Evolutionary conservation across 2,797 vertebrate genomes (phyloP).

Genomic region (Ibycter americanus): DNA sequence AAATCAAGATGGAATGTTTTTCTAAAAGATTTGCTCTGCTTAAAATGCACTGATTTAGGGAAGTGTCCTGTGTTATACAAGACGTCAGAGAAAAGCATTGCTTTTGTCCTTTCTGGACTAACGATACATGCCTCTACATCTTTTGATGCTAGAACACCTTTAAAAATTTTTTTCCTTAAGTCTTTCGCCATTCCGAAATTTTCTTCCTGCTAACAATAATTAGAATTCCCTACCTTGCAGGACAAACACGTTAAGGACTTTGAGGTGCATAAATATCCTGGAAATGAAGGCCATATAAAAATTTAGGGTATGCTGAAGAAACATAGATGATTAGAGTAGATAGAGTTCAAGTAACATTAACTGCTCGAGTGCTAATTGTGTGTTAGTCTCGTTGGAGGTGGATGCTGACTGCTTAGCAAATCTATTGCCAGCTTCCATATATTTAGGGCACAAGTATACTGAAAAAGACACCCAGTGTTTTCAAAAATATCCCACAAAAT

Average conservation of each 20-base stretch:
- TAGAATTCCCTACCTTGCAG: neutral
- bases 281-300: neutral
- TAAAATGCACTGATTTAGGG: slow-evolving; percentile 1
- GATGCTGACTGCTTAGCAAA: neutral
- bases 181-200: neutral
- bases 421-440: neutral
- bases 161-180: neutral
- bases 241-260: neutral
- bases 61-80: neutral
- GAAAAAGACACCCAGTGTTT: slow-evolving; percentile 5
- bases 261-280: neutral
- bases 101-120: neutral
- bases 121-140: accelerated
- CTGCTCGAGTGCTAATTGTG: neutral
- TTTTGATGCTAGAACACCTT: neutral
- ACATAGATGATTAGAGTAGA: neutral
- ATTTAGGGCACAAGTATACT: neutral
- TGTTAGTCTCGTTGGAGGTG: neutral
- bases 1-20: slow-evolving; percentile 41
- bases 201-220: neutral
- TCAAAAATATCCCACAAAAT: slow-evolving; percentile 32
- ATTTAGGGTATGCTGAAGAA: neutral
- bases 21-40: slow-evolving; percentile 9
- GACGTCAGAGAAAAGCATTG: neutral
- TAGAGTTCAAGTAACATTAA: neutral